phyloP scores from a whole-genome alignment of 2,797 vertebrate genomes.

The Rhadinocentrus ornatus region DNA sequence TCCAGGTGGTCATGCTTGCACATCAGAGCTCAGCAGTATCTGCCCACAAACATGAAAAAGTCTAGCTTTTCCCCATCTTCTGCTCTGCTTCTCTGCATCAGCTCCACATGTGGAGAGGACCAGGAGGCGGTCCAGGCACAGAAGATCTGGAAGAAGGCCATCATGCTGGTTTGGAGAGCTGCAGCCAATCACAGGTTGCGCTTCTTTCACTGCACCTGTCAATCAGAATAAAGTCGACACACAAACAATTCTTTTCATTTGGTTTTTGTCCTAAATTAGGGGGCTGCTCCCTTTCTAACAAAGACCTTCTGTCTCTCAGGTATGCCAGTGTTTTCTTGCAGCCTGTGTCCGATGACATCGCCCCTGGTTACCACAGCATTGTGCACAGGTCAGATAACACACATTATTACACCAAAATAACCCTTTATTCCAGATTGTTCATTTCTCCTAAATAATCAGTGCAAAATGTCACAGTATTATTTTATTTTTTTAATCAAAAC shows the following conservation, averaged over 20 bases:
- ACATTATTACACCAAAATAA: background rate
- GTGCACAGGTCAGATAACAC: conserved; percentile 89
- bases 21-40: conserved; percentile 90
- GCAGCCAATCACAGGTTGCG: conserved; percentile 97
- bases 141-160: conserved; percentile 99
- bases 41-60: conserved; percentile 75
- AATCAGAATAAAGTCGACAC: background rate
- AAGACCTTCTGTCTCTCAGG: conserved; percentile 63
- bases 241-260: no score
- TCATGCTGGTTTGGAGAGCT: conserved; percentile 99
- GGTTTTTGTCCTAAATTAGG: no score
- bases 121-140: conserved; percentile 98
- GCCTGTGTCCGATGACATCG: conserved; percentile 93
- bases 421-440: no score
- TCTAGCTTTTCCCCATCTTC: conserved; percentile 74
- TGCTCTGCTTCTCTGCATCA: conserved; percentile 48
- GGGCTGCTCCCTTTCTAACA: no score
- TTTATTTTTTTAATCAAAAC: no score
- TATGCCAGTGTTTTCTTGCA: conserved; percentile 91
- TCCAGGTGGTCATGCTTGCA: background rate
- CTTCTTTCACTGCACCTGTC: background rate
- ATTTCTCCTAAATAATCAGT: no score
- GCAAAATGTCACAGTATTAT: no score
- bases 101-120: conserved; percentile 97
- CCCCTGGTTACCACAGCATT: conserved; percentile 94